Evolutionary conservation across 2,888 invertebrate genomes (phyloP), one percentile per base, ranked within the genome.

Genomic region (Lacanobia oleracea): DNA sequence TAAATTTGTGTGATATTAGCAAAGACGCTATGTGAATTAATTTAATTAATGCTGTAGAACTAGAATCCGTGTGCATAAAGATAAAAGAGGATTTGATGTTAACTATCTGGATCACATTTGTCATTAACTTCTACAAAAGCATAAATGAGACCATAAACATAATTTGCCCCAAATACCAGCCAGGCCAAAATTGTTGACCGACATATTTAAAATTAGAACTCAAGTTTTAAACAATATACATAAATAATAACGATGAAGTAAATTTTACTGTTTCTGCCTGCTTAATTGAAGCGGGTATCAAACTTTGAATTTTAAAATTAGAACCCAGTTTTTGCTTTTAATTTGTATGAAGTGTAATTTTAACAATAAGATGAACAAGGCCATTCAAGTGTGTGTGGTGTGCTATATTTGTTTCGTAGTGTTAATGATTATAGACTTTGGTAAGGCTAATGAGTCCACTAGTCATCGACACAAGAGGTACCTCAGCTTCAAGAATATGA

Each of bases 401-500:
- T 89, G 89, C 75, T 94, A 93, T 73, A 60, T 91, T 53, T 88
- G 86, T 84, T 85, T 93, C 23, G 67, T 94, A 66, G 83, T 89
- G 18, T 92, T 91, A 73, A 68, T 93, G 12, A 67, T 91, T 23
- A 85, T 92, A 66, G 89, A 92, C 65, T 85, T 82, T 43, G 88
- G 91, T 73, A 90, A 91, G 43, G 93, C 92, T 3, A 90, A 88
- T 73, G 87, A 89, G 62, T 77, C 72, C 18, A 68, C 63, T 33
- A 86, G 43, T 62, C 79, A 88, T 21, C 87, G 93, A 37, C 88
- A 89, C 9, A 91, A 70, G 72, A 90, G 95, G 78, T 94, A 88
- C 79, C 78, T 94, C 51, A 89, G 89, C 53, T 94, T 95, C 63
- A 86, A 82, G 51, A 95, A 95, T 80, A 88, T 91, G 67, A 88